A percentile compares a stretch with the other conserved stretches of the same genome.
These are phyloP conservation scores for Caerostris extrusa DNA, from an alignment of 1,140 invertebrate genomes.

Conservation along the genomic window DNA sequence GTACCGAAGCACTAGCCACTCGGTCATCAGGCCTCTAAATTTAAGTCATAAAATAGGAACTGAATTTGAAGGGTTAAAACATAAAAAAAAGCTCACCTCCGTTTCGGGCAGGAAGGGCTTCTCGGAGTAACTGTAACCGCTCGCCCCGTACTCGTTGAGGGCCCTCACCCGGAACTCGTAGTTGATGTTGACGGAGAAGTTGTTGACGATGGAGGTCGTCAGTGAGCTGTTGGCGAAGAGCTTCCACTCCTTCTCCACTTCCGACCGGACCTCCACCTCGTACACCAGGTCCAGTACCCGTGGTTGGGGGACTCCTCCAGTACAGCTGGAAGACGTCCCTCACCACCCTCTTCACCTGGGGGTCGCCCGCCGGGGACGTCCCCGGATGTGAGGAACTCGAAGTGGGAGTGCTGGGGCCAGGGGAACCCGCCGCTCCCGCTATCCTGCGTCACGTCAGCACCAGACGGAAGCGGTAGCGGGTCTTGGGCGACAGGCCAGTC, in stretches of 20 bases:
- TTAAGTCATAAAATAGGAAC: background rate
- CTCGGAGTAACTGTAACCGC: slow-evolving; percentile 87
- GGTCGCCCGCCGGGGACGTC: slow-evolving; percentile 83
- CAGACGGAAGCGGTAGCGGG: slow-evolving; percentile 88
- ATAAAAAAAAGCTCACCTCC: slow-evolving; percentile 23
- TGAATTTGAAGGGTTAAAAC: background rate
- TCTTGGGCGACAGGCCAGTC: slow-evolving; percentile 86
- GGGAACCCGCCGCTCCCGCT: slow-evolving; percentile 84
- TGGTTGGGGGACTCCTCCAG: slow-evolving; percentile 87
- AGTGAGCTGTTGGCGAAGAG: slow-evolving; percentile 92
- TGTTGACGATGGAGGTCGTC: slow-evolving; percentile 89
- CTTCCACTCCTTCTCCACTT: slow-evolving; percentile 83
- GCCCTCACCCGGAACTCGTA: slow-evolving; percentile 90
- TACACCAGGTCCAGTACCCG: slow-evolving; percentile 82
- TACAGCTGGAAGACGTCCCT: slow-evolving; percentile 87
- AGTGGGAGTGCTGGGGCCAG: slow-evolving; percentile 87
- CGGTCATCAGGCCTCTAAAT: background rate
- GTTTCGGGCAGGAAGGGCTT: slow-evolving; percentile 81
- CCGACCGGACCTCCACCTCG: slow-evolving; percentile 78
- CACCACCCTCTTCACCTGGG: slow-evolving; percentile 84
- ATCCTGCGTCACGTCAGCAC: slow-evolving; percentile 86
- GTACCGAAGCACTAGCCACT: too few relatives aligned
- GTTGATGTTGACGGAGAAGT: slow-evolving; percentile 84
- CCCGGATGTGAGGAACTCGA: slow-evolving; percentile 89
- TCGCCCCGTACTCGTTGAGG: slow-evolving; percentile 88